Evolutionary conservation across 2,888 invertebrate species (phyloP), one percentile per base, ranked within the genome.

Genomic region (Cheilosia urbana): DNA sequence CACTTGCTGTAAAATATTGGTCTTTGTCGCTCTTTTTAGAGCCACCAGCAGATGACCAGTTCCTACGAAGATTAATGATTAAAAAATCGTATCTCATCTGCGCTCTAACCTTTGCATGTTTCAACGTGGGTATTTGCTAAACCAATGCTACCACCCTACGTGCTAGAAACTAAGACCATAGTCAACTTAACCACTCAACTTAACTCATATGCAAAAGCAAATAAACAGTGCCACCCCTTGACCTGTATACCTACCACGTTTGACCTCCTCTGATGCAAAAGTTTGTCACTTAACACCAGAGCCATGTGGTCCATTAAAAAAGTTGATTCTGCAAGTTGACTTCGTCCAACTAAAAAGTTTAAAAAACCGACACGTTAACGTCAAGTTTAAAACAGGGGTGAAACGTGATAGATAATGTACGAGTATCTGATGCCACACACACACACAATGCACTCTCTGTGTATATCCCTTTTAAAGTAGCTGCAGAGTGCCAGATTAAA

Each of bases 281-380:
- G 34, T 78, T 65, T 65, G 49, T 40, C 78, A 71, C 63, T 69
- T 57, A 30, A 19, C n/a, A 40, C 30, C 40, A 24, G 40, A 63
- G 63, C 55, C 69, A 60, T 77, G 47, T 69, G 45, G 57, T 4
- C 57, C 69, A 57, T 69, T 57, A 69, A 57, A 69, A 37, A 68
- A 68, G 27, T 68, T 55, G 24, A 42, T 27, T 27, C n/a, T 9
- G 0, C 15, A 55, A 66, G 17, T 68, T 49, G 27, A 51, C 24
- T 21, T 49, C n/a, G 21, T 24, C 51, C 17, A 66, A 5, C 69
- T 34, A 21, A 45, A 55, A 57, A 69, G 57, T 69, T 69, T 45
- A 1, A 24, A 37, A 21, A 65, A 40, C 1, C 53, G 24, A 68
- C 53, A 53, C 40, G 27, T 55, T 24, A 42, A 13, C 66, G 51